Evolutionary conservation across 2,113 vertebrate species (phyloP).

Genomic region (Egretta garzetta): DNA sequence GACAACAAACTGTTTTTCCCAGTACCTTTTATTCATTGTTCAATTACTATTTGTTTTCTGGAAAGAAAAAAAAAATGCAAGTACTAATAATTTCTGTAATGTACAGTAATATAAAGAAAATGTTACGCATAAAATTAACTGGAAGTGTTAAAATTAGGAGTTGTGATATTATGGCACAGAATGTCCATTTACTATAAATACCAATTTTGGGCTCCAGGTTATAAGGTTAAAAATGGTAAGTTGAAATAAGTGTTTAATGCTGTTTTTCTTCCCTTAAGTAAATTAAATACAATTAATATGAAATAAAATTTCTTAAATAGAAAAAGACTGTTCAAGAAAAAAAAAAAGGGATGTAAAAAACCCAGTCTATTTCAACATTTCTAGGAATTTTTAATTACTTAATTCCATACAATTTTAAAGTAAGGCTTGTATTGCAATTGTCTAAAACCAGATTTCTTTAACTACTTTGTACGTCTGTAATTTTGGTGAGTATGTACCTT

Average conservation of each 20-base stretch:
- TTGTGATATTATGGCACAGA: background rate
- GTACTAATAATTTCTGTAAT: background rate
- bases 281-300: too few relatives aligned
- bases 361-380: background rate
- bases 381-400: background rate
- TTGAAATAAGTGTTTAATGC: background rate
- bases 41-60: background rate
- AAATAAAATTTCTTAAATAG: background rate
- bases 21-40: background rate
- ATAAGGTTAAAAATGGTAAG: background rate
- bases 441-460: background rate
- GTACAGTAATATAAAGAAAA: background rate
- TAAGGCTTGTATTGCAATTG: background rate
- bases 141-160: background rate
- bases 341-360: background rate
- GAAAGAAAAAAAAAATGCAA: background rate
- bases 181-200: background rate
- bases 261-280: background rate
- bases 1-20: background rate
- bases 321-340: background rate
- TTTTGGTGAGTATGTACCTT: background rate
- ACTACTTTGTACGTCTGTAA: background rate
- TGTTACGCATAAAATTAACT: background rate
- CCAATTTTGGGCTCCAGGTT: background rate
- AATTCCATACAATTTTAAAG: background rate